Base-by-base conservation (phyloP, 2,888 invertebrate genomes). In the Lypha dubia region DNA sequence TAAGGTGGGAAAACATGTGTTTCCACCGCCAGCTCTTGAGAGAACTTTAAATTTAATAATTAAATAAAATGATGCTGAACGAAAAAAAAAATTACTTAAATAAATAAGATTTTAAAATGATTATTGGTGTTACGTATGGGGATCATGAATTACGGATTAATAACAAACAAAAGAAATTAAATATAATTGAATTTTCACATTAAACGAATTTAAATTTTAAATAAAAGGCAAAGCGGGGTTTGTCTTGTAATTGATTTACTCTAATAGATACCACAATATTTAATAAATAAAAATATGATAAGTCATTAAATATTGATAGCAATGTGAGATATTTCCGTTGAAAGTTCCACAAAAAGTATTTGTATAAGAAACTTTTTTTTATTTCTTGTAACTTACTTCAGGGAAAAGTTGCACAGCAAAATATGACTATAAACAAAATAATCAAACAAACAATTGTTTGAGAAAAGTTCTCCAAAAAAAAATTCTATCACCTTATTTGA, bases 1-100 rank as follows among this genome's bases (percentile, higher is more conserved):
- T 51, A 81, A 84, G 81, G 84, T 84, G 84, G 70, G 58, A 84
- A 84, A 84, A 84, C 84, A 84, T 81, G 58, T 84, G 81, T 81
- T n/a, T 70, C 20, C 63, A 32, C 38, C 38, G 13, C 53, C n/a
- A 28, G 28, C 46, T 63, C 60, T 73, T 73, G 62, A 49, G 65
- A 15, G 58, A 41, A 70, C 63, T 38, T 46, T 70, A 56, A 46
- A 65, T 58, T 28, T 46, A 67, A 56, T 56, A 44, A 65, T 44
- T 41, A 70, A 67, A 67, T 8, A 77, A 77, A 60, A 20, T 35
- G 46, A 3, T 49, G 15, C 46, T 32, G 5, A 56, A 63, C 13
- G 8, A 68, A 11, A 38, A 53, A 44, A 22, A 44, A 53, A 17
- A 20, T n/a, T 7, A 20, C 9, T 73, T 58, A 63, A 76, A 70